Base-by-base conservation (phyloP, 2,888 invertebrate genomes). In the Drosophila glabriapex region DNA sequence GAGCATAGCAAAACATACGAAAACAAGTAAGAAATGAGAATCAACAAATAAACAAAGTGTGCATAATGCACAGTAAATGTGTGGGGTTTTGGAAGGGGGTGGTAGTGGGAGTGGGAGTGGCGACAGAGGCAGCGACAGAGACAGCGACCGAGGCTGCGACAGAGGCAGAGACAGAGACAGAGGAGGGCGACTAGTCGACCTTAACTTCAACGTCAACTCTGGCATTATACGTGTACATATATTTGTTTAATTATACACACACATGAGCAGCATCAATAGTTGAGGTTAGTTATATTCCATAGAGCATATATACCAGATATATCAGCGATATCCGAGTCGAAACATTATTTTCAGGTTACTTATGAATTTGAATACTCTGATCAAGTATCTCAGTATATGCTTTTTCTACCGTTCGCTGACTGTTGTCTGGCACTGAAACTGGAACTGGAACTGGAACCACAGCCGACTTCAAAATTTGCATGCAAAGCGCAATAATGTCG, bases 401-500 rank as follows among this genome's bases (percentile, higher is more conserved):
- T n/a, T 28, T 25, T 25, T 55, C 12, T 25, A 55, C 6, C 39
- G 39, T 56, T 39, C 50, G 50, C 28, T 50, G 28, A 19, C 50
- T 33, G 9, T 35, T 41, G 33, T 68, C 54, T 25, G 61, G n/a
- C 49, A 41, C 28, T 39, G 28, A 46, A 46, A 46, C 46, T 46
- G 46, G 25, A 43, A 41, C n/a, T 41, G 28, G 37, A 56, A 54
- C 49, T 29, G 31, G 43, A 37, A 25, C 50, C 58, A 41, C 16
- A 16, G 28, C 1, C 46, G 46, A 16, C 28, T 16, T 39, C 41
- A 58, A 69, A 63, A 78, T 78, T 80, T 72, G 81, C 81, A 80
- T 78, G 78, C 81, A 52, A 63, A 60, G 73, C 63, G 63, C 81
- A 72, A 66, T 63, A 73, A 76, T 80, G 77, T 80, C 65, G 69